phyloP scores from a whole-genome alignment of 2,888 invertebrate genomes.

The Biston betularia region DNA sequence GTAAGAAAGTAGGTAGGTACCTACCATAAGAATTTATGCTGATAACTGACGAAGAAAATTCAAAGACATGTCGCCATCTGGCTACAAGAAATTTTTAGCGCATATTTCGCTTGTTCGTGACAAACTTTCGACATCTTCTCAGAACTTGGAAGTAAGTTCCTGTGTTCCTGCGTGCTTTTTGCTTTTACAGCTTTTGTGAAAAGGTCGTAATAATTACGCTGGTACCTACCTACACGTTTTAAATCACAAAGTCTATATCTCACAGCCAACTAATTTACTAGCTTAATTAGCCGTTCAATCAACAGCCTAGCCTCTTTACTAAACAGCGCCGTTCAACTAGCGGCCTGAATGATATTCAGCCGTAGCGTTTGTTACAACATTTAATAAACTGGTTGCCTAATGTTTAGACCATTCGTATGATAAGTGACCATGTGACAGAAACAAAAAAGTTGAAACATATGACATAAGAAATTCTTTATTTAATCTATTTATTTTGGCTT shows the following conservation, averaged over 20 bases:
- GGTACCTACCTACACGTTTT: not conserved
- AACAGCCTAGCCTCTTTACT: too few species aligned
- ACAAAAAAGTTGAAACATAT: too few species aligned
- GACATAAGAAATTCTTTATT: too few species aligned
- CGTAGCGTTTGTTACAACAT: too few species aligned
- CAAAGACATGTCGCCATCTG: slow-evolving; percentile 43
- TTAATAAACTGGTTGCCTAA: too few species aligned
- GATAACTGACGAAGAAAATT: slow-evolving; percentile 24
- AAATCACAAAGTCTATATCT: not conserved
- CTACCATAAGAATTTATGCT: not conserved
- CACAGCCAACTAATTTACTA: too few species aligned
- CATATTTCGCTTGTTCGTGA: slow-evolving; percentile 38
- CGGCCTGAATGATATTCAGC: too few species aligned
- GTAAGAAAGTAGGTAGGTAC: not conserved
- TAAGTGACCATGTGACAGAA: too few species aligned
- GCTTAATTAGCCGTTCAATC: too few species aligned
- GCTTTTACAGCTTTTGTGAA: slow-evolving; percentile 43
- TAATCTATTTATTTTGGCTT: too few species aligned
- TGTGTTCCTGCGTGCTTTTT: slow-evolving; percentile 39
- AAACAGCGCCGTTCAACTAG: too few species aligned
- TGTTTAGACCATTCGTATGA: too few species aligned
- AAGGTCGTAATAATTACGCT: slow-evolving; percentile 38
- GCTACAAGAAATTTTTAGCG: slow-evolving; percentile 38
- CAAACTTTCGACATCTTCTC: slow-evolving; percentile 49
- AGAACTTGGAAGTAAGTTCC: slow-evolving; percentile 52